phyloP scores from a whole-genome alignment of 2,797 vertebrate genomes.

The Pelochelys cantorii region DNA sequence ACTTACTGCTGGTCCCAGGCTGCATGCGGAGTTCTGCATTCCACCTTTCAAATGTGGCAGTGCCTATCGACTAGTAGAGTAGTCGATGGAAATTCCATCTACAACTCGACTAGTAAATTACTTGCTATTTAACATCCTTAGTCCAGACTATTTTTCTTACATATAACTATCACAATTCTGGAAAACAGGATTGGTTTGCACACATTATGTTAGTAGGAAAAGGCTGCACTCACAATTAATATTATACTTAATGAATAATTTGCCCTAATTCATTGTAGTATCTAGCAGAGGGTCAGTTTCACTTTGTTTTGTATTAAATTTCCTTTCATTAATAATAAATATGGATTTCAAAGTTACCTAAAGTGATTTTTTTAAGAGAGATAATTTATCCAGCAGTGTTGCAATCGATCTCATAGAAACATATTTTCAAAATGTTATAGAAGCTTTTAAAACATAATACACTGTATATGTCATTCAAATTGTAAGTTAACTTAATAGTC shows the following conservation, averaged over 20 bases:
- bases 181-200: background rate
- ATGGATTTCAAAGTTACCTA: background rate
- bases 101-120: no score
- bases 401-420: background rate
- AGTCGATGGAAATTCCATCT: no score
- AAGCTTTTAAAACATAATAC: conserved; percentile 7
- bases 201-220: background rate
- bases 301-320: background rate
- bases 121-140: no score
- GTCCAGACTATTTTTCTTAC: no score
- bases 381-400: background rate
- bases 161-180: background rate
- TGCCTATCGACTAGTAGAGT: no score
- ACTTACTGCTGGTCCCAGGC: no score
- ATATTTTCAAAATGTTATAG: background rate
- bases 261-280: background rate
- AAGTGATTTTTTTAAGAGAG: background rate
- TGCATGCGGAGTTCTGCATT: no score
- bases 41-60: no score
- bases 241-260: background rate
- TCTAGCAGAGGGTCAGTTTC: background rate
- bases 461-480: background rate
- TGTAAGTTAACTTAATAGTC: background rate
- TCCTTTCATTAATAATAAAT: background rate
- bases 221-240: background rate